Conservation (phyloP, 2,113 vertebrate species). For the Fregata magnificens region DNA sequence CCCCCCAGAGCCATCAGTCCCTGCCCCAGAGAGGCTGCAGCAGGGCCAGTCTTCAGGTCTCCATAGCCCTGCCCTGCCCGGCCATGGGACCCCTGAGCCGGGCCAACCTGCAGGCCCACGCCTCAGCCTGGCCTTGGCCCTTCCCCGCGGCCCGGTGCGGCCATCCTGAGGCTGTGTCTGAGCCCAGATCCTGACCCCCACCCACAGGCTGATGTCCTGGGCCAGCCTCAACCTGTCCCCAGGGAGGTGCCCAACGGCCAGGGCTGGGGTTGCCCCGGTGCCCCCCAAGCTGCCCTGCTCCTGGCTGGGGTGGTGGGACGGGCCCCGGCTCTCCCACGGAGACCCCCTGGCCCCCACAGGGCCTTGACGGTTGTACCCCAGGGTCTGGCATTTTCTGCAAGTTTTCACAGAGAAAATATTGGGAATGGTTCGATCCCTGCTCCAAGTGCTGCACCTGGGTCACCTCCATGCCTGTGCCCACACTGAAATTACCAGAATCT, state of each 20-base stretch:
- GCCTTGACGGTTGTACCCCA: neutral
- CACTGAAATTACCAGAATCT: neutral
- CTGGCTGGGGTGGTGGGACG: neutral
- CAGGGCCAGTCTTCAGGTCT: neutral
- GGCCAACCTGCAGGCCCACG: neutral
- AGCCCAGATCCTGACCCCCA: neutral
- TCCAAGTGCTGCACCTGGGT: neutral
- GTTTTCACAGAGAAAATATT: neutral
- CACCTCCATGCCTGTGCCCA: neutral
- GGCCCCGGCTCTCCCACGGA: neutral
- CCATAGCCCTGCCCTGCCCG: neutral
- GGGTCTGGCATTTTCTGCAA: neutral
- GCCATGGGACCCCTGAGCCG: neutral
- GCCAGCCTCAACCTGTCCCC: rapidly evolving
- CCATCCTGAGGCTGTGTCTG: neutral
- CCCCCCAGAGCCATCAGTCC: rapidly evolving
- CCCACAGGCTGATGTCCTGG: neutral
- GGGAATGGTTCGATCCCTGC: neutral
- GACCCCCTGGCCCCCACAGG: neutral
- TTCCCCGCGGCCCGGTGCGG: rapidly evolving
- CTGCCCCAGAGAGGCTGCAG: rapidly evolving
- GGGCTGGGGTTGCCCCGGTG: neutral
- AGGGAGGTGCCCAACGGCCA: rapidly evolving
- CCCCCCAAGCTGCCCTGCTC: neutral
- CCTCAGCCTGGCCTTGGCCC: neutral